A percentile compares a stretch with the other conserved stretches of the same genome.
Conservation (phyloP, 2,797 vertebrate species). For the Gambusia yucatana region DNA sequence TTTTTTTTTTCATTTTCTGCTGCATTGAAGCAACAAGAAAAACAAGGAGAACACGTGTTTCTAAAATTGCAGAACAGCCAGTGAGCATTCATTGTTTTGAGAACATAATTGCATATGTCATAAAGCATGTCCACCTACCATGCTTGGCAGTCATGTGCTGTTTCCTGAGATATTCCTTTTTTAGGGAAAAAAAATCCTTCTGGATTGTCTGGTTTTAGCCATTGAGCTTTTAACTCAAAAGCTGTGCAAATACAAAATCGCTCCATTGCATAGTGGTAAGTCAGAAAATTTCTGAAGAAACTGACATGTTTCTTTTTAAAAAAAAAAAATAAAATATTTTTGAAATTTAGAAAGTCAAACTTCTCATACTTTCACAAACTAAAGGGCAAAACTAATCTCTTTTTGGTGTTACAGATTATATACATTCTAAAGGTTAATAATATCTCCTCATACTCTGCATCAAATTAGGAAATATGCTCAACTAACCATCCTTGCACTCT, state of each 20-base stretch:
- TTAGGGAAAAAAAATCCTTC: conserved; percentile 9
- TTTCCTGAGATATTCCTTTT: conserved; percentile 53
- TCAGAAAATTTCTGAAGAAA: not conserved
- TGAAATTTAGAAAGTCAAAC: not conserved
- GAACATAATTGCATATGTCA: conserved; percentile 39
- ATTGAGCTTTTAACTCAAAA: conserved; percentile 15
- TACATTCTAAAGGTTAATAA: not conserved
- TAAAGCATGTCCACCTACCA: conserved; percentile 44
- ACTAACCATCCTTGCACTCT: not conserved
- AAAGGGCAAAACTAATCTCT: not conserved
- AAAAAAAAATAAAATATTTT: not conserved
- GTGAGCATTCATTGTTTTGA: conserved; percentile 40
- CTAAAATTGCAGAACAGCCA: conserved; percentile 39
- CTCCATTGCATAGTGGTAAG: not conserved
- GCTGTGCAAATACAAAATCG: not conserved
- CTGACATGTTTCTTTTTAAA: not conserved
- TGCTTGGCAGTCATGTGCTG: conserved; percentile 35
- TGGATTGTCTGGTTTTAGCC: not conserved
- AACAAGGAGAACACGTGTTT: conserved; percentile 54
- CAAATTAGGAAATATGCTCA: not conserved
- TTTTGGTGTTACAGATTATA: not conserved
- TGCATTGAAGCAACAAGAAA: conserved; percentile 30
- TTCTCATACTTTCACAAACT: not conserved
- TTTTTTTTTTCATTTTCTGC: conserved; percentile 19
- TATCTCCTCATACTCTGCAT: not conserved